phyloP scores from a whole-genome alignment of 2,113 vertebrate genomes.

The Hippotragus niger region DNA sequence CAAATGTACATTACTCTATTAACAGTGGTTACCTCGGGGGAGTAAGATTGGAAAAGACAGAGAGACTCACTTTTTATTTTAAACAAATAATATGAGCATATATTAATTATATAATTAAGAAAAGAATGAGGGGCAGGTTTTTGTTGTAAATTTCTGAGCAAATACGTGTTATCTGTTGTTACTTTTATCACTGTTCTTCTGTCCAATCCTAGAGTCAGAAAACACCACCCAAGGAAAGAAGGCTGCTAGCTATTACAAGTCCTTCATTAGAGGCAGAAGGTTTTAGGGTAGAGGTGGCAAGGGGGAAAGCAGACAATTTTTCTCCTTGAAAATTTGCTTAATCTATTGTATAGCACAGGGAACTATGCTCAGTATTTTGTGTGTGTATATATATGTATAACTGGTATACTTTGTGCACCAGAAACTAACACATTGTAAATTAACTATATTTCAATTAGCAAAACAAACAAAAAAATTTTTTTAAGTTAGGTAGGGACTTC shows the following conservation, averaged over 20 bases:
- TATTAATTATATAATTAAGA: neutral
- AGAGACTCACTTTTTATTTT: neutral
- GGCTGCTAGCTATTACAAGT: neutral
- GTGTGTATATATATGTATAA: neutral
- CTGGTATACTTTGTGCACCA: neutral
- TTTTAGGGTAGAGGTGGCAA: neutral
- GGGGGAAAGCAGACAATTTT: neutral
- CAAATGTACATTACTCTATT: neutral
- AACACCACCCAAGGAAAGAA: constrained; percentile 26
- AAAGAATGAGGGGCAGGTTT: neutral
- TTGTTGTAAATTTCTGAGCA: neutral
- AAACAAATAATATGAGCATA: neutral
- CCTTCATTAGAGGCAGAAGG: neutral
- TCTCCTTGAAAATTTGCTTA: neutral
- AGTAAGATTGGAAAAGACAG: neutral
- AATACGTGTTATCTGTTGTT: neutral
- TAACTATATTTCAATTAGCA: neutral
- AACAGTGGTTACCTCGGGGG: neutral
- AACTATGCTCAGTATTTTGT: neutral
- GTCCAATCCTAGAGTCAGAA: neutral
- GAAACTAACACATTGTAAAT: neutral
- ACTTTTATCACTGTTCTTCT: neutral
- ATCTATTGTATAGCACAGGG: neutral
- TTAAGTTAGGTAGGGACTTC: neutral
- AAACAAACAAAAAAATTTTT: neutral